Evolutionary conservation across 2,888 invertebrate genomes (phyloP).

Genomic region (Aleiodes testaceus): DNA sequence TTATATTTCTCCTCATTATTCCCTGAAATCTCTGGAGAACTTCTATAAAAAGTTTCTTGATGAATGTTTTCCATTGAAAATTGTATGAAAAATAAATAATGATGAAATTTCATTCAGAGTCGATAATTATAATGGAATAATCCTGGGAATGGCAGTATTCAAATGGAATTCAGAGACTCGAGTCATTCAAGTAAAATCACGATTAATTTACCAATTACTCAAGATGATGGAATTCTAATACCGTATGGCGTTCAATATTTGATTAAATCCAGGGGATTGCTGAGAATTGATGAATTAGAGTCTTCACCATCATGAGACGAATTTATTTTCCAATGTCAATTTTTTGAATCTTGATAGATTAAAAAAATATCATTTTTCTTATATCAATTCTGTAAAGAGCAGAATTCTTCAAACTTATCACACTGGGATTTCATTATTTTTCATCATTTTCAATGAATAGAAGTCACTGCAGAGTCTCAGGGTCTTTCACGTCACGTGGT

Average conservation of each 20-base stretch:
- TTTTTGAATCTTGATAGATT: too few species aligned
- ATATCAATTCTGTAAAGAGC: too few species aligned
- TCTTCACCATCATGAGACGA: neutral
- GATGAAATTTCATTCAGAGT: neutral
- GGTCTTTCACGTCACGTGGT: too few species aligned
- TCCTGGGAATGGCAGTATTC: too few species aligned
- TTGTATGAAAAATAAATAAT: neutral
- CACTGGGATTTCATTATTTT: too few species aligned
- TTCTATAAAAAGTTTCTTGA: neutral
- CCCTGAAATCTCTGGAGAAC: constrained; percentile 16
- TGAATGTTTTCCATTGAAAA: constrained; percentile 2
- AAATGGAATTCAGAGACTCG: neutral
- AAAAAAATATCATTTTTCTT: too few species aligned
- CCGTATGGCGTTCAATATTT: neutral
- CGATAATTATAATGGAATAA: too few species aligned
- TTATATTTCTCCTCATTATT: constrained; percentile 15
- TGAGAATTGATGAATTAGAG: neutral
- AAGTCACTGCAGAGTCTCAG: too few species aligned
- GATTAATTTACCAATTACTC: constrained; percentile 15
- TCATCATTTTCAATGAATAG: too few species aligned
- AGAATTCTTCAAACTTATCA: too few species aligned
- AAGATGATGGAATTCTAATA: neutral
- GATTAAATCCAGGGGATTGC: too few species aligned
- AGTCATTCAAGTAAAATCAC: neutral
- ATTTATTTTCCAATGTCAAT: too few species aligned